Evolutionary conservation across 30 jellyfish, hydroid and myxozoan species (phyloP), one percentile per base, ranked within the genome.

Genomic region (Catostylus mosaicus): DNA sequence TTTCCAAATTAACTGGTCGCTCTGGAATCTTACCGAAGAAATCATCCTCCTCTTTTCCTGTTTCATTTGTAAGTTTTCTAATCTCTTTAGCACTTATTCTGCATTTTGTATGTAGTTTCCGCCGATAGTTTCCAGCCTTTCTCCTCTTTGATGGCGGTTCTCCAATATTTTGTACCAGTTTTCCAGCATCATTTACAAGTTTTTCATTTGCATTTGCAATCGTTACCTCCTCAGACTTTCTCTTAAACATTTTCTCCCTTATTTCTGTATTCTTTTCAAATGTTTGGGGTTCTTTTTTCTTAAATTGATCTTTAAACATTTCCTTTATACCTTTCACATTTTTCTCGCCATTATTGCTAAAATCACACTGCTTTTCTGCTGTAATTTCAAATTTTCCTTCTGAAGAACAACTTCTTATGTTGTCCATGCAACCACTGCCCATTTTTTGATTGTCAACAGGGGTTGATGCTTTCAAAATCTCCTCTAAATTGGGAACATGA

Each of bases 71-170:
- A 8, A 68, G 34, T 35, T 20, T 82, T n/a, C 47, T 46, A 26
- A 82, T 54, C 59, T 57, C 75, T 38, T 68, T 68, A 6, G 86
- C 66, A 56, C 92, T 60, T 11, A 82, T 54, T 60, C 84, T 68
- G 46, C 92, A 59, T 27, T 82, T 67, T 23, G 84, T 30, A 36
- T 67, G 80, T 5, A 32, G 46, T 30, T 82, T 82, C 57, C 73
- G 63, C 29, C 31, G 31, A 38, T 79, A 38, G 67, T 79, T 79
- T 0, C 89, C 89, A 29, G 89, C 82, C n/a, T 69, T 82, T 43
- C 40, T 82, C 59, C 26, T 52, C 12, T 74, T 74, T 22, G 61
- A 59, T 8, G 19, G 20, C 6, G 35, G 38, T 26, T 59, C 32
- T 4, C 38, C 38, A 23, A 8, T 6, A 22, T 10, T 52, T 52